phyloP scores from a whole-genome alignment of 2,113 vertebrate genomes.

The Dolichallabes microphthalmus region DNA sequence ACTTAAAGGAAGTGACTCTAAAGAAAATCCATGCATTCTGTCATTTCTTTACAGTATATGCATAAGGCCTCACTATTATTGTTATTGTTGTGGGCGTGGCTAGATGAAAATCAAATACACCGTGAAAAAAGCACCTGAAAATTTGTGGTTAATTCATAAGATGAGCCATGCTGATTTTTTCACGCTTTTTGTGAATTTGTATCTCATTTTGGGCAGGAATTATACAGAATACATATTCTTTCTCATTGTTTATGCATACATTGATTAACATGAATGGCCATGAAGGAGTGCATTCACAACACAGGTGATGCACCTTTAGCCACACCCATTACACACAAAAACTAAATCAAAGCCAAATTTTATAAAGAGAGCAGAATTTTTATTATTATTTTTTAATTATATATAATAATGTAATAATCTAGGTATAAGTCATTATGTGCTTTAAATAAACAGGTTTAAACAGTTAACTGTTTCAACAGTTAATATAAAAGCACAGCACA shows the following conservation, averaged over 20 bases:
- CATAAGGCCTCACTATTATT: background rate
- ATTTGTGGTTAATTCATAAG: background rate
- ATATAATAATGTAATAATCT: too few species aligned
- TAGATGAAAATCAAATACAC: background rate
- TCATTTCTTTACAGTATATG: background rate
- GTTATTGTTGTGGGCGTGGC: background rate
- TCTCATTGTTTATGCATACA: background rate
- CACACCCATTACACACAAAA: background rate
- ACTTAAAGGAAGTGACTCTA: background rate
- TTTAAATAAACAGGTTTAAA: background rate
- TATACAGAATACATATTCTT: too few species aligned
- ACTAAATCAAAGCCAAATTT: too few species aligned
- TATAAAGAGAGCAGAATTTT: too few species aligned
- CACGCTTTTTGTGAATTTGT: background rate
- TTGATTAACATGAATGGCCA: background rate
- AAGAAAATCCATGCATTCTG: background rate
- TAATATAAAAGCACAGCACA: background rate
- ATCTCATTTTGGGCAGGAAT: background rate
- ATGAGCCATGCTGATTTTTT: background rate
- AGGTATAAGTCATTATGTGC: too few species aligned
- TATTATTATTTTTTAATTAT: too few species aligned
- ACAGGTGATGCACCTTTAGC: background rate
- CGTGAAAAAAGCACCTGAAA: background rate
- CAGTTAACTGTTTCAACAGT: background rate
- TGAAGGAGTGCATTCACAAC: background rate